phyloP scores from a whole-genome alignment of 2,113 vertebrate genomes.

The Mormyrus iriodes region DNA sequence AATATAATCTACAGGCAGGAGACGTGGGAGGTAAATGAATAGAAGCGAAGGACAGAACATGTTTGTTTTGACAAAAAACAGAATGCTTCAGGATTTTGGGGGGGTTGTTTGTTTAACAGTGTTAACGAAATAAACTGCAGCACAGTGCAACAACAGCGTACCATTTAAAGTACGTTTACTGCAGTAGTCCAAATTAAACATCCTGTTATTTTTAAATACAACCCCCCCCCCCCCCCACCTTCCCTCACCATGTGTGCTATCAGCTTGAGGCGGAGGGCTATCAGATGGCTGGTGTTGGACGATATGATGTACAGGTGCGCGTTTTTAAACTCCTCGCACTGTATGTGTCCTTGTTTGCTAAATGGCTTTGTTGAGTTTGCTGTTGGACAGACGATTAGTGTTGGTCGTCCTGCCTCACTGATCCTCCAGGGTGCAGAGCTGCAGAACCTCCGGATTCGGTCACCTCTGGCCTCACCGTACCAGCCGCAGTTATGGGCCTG shows the following conservation, averaged over 20 bases:
- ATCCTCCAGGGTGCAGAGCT: neutral
- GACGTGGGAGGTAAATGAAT: neutral
- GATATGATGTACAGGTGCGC: neutral
- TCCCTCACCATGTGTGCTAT: neutral
- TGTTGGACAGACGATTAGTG: neutral
- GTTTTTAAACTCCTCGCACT: neutral
- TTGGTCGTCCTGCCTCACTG: neutral
- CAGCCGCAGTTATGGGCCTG: neutral
- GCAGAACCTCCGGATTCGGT: neutral
- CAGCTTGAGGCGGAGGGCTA: neutral
- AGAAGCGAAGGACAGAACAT: neutral
- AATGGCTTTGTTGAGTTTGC: neutral
- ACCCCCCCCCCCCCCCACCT: neutral
- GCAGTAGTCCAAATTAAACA: neutral
- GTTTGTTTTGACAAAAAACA: conserved; percentile 11
- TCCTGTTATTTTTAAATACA: neutral
- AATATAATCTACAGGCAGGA: neutral
- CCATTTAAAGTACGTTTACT: neutral
- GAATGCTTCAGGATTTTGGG: neutral
- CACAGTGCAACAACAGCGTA: neutral
- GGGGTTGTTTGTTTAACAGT: neutral
- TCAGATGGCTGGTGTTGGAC: neutral
- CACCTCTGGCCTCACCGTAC: neutral
- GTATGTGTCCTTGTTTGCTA: neutral
- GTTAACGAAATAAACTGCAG: neutral